Conservation (phyloP, 2,113 vertebrate species). For the Tragelaphus strepsiceros region DNA sequence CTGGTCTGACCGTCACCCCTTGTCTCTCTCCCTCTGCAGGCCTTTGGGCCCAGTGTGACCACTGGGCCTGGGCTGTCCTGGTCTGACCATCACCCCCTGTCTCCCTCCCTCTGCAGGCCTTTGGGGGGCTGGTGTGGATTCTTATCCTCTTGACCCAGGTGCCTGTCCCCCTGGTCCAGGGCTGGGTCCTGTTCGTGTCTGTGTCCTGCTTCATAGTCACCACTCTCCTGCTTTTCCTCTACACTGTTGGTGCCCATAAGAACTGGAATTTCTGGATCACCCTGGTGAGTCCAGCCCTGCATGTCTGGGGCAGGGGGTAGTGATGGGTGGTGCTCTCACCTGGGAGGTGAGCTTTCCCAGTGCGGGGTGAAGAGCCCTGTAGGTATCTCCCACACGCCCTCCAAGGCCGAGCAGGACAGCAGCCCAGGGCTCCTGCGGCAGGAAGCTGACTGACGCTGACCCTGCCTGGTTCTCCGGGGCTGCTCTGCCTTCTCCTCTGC, state of each 20-base stretch:
- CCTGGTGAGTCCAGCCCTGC: slow-evolving; percentile 76
- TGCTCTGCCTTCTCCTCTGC: neutral
- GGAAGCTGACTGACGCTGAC: accelerated
- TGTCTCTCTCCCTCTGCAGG: slow-evolving; percentile 64
- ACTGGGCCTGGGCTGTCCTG: neutral
- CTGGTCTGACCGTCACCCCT: accelerated
- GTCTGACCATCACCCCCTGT: accelerated
- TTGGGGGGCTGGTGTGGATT: slow-evolving; percentile 87
- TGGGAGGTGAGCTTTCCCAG: neutral
- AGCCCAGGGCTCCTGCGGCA: accelerated
- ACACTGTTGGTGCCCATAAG: slow-evolving; percentile 78
- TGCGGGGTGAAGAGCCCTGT: neutral
- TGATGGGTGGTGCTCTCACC: too few species aligned
- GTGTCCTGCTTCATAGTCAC: slow-evolving; percentile 85
- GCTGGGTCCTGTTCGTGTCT: slow-evolving; percentile 89
- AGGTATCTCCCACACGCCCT: neutral
- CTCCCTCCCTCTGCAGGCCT: slow-evolving; percentile 74
- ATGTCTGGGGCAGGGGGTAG: neutral
- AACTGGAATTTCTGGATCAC: slow-evolving; percentile 78
- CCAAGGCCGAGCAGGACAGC: neutral
- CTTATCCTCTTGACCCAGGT: slow-evolving; percentile 81
- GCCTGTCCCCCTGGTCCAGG: slow-evolving; percentile 35
- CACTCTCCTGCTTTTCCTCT: slow-evolving; percentile 80
- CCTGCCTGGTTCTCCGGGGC: accelerated
- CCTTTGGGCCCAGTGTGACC: slow-evolving; percentile 69